Conservation (phyloP, 2,888 invertebrate genomes). For the Norana najaformis region DNA sequence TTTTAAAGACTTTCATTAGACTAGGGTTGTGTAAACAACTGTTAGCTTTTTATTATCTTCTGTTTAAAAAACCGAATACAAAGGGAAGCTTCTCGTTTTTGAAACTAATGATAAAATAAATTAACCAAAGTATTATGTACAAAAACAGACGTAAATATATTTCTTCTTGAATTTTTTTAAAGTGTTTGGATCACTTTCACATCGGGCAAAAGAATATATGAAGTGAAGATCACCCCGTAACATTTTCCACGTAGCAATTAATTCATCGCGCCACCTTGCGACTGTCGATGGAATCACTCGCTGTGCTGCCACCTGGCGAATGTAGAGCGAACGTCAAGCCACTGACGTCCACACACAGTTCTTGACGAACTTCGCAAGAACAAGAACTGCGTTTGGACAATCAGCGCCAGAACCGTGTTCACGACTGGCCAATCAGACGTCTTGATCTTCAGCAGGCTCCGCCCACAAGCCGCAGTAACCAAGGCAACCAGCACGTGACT, state of each 20-base stretch:
- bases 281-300: neutral
- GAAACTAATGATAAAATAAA: too few species aligned
- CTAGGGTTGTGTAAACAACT: too few species aligned
- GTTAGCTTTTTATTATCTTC: too few species aligned
- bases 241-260: neutral
- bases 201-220: too few species aligned
- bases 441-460: neutral
- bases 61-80: too few species aligned
- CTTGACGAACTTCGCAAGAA: conserved; percentile 26
- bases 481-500: neutral
- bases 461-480: neutral
- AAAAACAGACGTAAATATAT: neutral
- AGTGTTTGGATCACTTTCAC: too few species aligned
- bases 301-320: conserved; percentile 21
- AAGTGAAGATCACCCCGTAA: too few species aligned
- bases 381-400: conserved; percentile 39
- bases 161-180: too few species aligned
- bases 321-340: conserved; percentile 25
- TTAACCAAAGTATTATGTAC: too few species aligned
- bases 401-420: conserved; percentile 25
- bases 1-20: too few species aligned
- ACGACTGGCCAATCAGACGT: neutral
- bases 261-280: neutral
- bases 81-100: too few species aligned
- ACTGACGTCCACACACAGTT: conserved; percentile 41